Evolutionary conservation across 2,797 vertebrate genomes (phyloP), one percentile per base, ranked within the genome.

Genomic region (Knipowitschia caucasica): DNA sequence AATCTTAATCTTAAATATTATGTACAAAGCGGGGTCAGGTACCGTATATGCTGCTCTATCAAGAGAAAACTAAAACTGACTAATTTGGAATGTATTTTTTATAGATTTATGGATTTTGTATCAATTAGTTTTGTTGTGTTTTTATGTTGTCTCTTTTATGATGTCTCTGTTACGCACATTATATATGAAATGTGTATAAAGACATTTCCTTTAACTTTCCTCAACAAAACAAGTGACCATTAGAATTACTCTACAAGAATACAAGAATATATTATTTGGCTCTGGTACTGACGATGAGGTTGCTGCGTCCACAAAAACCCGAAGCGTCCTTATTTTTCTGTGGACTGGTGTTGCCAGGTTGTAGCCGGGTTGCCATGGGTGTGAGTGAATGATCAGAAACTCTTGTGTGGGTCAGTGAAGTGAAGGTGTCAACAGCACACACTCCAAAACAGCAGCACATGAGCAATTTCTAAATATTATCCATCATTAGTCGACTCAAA

Each of bases 311-410:
- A 38, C 14, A 38, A 38, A 38, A 38, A 39, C 18, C 31, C 36
- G 20, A 17, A 36, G 27, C 14, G 38, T n/a, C 8, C 6, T 25
- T 59, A 17, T 47, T 53, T 43, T 24, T 47, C 29, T 45, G 39
- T 31, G 33, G 25, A 7, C 34, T 46, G 27, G 24, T 6, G 5
- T 30, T 56, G 33, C 20, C 53, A 40, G 46, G 23, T 30, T 50
- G 42, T 26, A 35, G 34, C 33, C 33, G 27, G 30, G 66, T 43
- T 39, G 25, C 51, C 34, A 18, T 36, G 15, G 53, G 2, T 35
- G 42, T 52, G 43, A 47, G 40, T 39, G 29, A 25, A 36, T 46
- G 39, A 67, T 38, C 17, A 45, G 45, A 69, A 59, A 52, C 40
- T 56, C 42, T 31, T 11, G 15, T 42, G 39, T 15, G 29, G 12